Evolutionary conservation across 2,888 invertebrate species (phyloP).

Genomic region (Pantelozetes paolii): DNA sequence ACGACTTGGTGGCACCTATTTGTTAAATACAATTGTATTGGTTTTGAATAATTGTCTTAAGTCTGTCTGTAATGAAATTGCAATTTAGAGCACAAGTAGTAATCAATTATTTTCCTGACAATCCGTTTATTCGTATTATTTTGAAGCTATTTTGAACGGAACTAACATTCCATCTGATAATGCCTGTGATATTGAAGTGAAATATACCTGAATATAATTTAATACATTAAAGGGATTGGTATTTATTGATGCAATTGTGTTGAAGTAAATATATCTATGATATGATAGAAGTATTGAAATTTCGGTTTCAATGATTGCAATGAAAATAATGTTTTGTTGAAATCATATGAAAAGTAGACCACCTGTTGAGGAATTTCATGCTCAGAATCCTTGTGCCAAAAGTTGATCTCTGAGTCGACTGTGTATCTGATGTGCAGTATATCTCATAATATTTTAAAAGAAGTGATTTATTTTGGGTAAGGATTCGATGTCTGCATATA

Average conservation of each 20-base stretch:
- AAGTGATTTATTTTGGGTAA: slow-evolving; percentile 23
- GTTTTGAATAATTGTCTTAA: not conserved
- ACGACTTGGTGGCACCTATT: no score
- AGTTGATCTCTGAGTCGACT: no score
- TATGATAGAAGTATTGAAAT: slow-evolving; percentile 3
- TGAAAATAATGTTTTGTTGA: not conserved
- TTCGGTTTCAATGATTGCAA: not conserved
- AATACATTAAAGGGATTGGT: not conserved
- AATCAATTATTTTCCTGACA: slow-evolving; percentile 6
- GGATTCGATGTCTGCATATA: slow-evolving; percentile 26
- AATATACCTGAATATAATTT: not conserved
- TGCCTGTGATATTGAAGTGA: no score
- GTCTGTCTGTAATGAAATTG: not conserved
- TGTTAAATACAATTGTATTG: no score
- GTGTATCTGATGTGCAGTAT: not conserved
- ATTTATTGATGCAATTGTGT: not conserved
- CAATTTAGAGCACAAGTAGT: slow-evolving; percentile 7
- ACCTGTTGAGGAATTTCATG: not conserved
- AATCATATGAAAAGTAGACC: slow-evolving; percentile 14
- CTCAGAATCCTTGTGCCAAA: not conserved
- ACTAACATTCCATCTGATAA: not conserved
- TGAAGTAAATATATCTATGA: not conserved
- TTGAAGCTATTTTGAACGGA: not conserved
- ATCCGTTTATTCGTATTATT: not conserved
- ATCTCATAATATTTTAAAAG: slow-evolving; percentile 16